Evolutionary conservation across 2,797 vertebrate genomes (phyloP), one percentile per base, ranked within the genome.

Genomic region (Takifugu rubripes): DNA sequence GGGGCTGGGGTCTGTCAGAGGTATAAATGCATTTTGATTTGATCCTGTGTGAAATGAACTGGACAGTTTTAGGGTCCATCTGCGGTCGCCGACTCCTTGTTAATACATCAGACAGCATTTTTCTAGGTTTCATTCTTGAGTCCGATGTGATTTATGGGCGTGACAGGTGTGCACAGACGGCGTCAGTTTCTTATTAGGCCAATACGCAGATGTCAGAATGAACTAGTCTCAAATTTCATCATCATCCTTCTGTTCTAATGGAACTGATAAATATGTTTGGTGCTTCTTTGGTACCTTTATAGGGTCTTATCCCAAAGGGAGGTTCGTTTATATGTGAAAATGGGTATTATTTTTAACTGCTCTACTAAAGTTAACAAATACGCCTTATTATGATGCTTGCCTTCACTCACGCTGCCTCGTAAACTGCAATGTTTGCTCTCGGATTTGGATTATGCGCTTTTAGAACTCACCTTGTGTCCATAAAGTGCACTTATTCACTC

Each of bases 151-250:
- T 83, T 81, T 70, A 78, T 74, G 55, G 27, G 31, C 42, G 47
- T 81, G 75, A 76, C 81, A 86, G 76, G 68, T 81, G 71, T 48
- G 55, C 74, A 64, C 52, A 51, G 48, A 54, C 54, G 4, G 21
- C 36, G 7, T 58, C 44, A 31, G 16, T 25, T 47, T 7, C 26
- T 64, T 61, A 46, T 61, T 26, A 25, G 62, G 53, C 25, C 16
- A n/a, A n/a, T 21, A 21, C 5, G 25, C 44, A 14, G n/a, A 62
- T 58, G 75, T 72, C 78, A 82, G 55, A 75, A 68, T 33, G 74
- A 81, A 78, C 49, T 0, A n/a, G 52, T 64, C 57, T 42, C 71
- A 50, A 53, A 47, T 69, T 75, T 79, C 47, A 74, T 70, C 56
- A 68, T 33, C 47, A 60, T 70, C 65, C 66, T 54, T 56, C 66